A percentile compares a stretch with the other conserved stretches of the same genome.
Evolutionary conservation across 2,888 invertebrate genomes (phyloP).

Genomic region (Pseudoips prasinana): DNA sequence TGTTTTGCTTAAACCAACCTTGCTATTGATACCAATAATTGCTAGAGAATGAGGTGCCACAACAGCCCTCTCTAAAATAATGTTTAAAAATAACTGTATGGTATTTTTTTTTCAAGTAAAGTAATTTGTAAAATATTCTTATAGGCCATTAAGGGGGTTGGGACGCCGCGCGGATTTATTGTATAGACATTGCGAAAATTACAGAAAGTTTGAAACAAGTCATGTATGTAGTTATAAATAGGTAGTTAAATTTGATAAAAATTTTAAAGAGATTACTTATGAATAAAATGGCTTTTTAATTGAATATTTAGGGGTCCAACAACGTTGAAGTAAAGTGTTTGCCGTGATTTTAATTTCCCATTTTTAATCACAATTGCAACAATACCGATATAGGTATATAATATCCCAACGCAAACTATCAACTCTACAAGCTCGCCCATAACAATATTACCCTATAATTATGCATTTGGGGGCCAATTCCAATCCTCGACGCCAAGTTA

Average conservation of each 20-base stretch:
- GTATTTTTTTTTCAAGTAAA: no score
- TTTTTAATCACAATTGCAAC: conserved; percentile 37
- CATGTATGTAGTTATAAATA: conserved; percentile 68
- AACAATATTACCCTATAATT: no score
- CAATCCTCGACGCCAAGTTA: no score
- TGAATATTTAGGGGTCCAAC: conserved; percentile 78
- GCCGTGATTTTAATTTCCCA: conserved; percentile 46
- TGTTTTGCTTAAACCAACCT: no score
- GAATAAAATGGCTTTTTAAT: conserved; percentile 77
- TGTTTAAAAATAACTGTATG: no score
- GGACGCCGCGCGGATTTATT: conserved; percentile 66
- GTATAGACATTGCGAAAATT: conserved; percentile 56
- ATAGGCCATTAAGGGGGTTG: conserved; percentile 31
- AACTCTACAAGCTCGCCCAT: no score
- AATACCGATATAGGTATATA: no score
- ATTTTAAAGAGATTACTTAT: conserved; percentile 77
- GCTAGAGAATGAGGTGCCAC: no score
- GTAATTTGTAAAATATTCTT: no score
- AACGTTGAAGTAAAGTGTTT: conserved; percentile 57
- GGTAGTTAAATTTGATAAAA: conserved; percentile 78
- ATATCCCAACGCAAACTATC: conserved; percentile 8
- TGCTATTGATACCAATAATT: no score
- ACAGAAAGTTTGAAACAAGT: conserved; percentile 57
- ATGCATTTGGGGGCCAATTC: no score
- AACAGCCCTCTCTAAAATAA: no score